Base-by-base conservation (phyloP, 2,888 invertebrate species). In the Euphydryas editha region DNA sequence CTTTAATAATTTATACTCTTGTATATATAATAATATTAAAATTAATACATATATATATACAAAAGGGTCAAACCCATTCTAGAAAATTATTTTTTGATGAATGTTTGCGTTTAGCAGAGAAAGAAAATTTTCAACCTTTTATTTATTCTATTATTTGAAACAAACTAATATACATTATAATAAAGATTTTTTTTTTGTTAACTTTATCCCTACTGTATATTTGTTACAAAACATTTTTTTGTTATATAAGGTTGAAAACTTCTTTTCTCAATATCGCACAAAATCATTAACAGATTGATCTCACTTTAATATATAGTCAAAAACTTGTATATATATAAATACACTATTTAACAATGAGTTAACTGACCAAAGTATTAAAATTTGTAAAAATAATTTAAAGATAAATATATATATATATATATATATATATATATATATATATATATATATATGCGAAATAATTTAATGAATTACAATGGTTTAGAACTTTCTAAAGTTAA, bases 51-150 rank as follows among this genome's bases (percentile, higher is more conserved):
- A 42, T 46, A 30, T 59, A 5, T 47, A 59, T n/a, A 30, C 6
- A 8, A 30, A 47, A 47, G 46, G 44, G 30, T 46, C 8, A 59
- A 46, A 59, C 59, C 59, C 36, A 36, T 24, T 17, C 6, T 30
- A 46, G 36, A 18, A 36, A 15, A 59, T 30, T 62, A 57, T 57
- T 57, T 62, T 62, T 62, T 62, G 56, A 62, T 62, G 49, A 46
- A 57, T 62, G 47, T 57, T 56, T 44, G 37, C 20, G 20, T 46
- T 46, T 17, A 36, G 21, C 37, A 20, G 37, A 51, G 17, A 30
- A 49, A 21, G 49, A 46, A 57, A 57, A 21, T 3, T n/a, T 20
- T 30, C n/a, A 58, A n/a, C 17, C 49, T 44, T 44, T 44, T 39
- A n/a, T 6, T 44, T n/a, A 2, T 15, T 1, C 3, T n/a, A 44